Base-by-base conservation (phyloP, 30 jellyfish, hydroid and myxozoan genomes). In the Aurelia sp. region DNA sequence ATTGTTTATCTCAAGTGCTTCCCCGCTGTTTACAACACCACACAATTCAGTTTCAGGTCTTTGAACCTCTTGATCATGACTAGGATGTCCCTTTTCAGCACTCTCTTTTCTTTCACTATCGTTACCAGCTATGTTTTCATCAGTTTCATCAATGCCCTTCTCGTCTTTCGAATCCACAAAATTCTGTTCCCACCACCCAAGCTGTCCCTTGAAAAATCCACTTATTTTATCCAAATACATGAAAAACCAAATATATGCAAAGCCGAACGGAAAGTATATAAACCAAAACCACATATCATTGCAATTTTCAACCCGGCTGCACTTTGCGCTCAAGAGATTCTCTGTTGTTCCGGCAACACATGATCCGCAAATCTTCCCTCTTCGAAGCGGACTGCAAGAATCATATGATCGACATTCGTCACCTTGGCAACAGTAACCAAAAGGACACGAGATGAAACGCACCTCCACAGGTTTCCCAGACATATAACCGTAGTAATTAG, bases 271-370 rank as follows among this genome's bases (percentile, higher is more conserved):
- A 38, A 94, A 77, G 67, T 89, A 94, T 21, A 94, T 27, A 16
- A 74, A n/a, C 99, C 97, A 94, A 72, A 94, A 89, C 99, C 99
- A 94, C 1, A 44, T 69, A 68, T 94, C 99, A 41, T 80, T 74
- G 86, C 99, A 94, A 17, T 50, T 50, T 15, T 76, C 62, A 13
- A 31, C 41, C 31, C 80, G 88, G 8, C 86, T 82, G 74, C 99
- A 94, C 20, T 61, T 80, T 10, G 99, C 88, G 50, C 85, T 94
- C 40, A 94, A 68, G 4, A 94, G 62, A 77, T 94, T 94, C 69
- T 94, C 99, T 16, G 94, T 89, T 40, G 86, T 64, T 20, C 97
- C 99, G 16, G 52, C 71, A 24, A 63, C 82, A 71, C 99, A 94
- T 20, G 79, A 84, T 10, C 99, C 99, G 85, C 99, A 94, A 21